Evolutionary conservation across 1,140 invertebrate species (phyloP).

Genomic region (Ceratina australensis): DNA sequence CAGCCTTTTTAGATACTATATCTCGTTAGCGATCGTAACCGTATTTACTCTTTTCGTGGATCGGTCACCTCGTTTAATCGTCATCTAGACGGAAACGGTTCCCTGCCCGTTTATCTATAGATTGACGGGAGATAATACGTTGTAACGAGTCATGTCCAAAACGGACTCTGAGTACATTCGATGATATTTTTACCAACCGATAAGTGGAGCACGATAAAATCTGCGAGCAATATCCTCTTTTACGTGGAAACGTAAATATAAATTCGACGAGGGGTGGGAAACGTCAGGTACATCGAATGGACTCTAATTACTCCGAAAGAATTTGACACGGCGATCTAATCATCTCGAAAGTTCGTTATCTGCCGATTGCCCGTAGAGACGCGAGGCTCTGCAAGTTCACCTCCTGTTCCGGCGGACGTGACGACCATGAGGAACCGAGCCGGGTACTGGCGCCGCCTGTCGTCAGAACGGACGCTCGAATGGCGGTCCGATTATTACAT

Average conservation of each 20-base stretch:
- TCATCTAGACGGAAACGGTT: not conserved
- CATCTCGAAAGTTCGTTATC: conserved; percentile 5
- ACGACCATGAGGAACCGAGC: conserved; percentile 40
- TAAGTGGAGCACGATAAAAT: too few relatives aligned
- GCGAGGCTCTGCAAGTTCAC: not conserved
- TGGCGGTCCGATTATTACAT: conserved; percentile 77
- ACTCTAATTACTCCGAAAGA: not conserved
- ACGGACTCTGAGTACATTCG: not conserved
- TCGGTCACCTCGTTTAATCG: not conserved
- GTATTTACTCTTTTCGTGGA: not conserved
- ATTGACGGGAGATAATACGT: not conserved
- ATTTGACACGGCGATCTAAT: not conserved
- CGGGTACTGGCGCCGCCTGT: conserved; percentile 74
- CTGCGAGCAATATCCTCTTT: too few relatives aligned
- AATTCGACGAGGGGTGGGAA: not conserved
- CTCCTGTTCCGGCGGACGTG: conserved; percentile 4
- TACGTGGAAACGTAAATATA: too few relatives aligned
- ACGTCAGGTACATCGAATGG: not conserved
- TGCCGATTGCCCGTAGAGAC: not conserved
- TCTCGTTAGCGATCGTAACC: conserved; percentile 16
- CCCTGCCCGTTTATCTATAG: not conserved
- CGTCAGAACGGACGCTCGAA: conserved; percentile 62
- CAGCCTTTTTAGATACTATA: conserved; percentile 1
- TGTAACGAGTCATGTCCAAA: not conserved
- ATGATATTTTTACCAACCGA: too few relatives aligned